Conservation (phyloP, 2,888 invertebrate species). For the Torymus texanus region DNA sequence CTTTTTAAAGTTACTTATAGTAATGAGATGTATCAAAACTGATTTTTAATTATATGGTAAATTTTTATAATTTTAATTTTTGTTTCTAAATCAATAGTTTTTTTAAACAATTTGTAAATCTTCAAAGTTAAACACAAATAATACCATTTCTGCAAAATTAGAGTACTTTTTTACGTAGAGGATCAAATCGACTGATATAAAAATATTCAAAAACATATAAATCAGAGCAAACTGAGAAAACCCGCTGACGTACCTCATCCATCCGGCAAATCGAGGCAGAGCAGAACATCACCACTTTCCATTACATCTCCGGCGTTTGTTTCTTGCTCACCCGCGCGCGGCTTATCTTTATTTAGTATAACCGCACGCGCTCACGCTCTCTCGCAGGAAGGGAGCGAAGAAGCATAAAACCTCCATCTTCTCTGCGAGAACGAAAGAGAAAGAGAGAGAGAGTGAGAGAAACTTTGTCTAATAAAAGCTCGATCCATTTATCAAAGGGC, state of each 20-base stretch:
- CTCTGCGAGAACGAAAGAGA: not conserved
- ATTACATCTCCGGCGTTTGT: constrained; percentile 29
- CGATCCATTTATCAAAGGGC: constrained; percentile 72
- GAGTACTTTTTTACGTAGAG: too few species aligned
- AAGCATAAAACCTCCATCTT: not conserved
- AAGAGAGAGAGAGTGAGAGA: constrained; percentile 48
- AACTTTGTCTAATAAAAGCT: constrained; percentile 72
- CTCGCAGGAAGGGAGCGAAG: not conserved
- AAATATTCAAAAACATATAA: too few species aligned
- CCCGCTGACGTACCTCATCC: not conserved
- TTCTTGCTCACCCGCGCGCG: constrained; percentile 42
- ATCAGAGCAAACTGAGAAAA: not conserved
- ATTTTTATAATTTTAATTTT: too few species aligned
- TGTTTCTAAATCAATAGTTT: too few species aligned
- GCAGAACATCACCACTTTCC: constrained; percentile 10
- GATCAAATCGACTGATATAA: too few species aligned
- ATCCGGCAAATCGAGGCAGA: constrained; percentile 29
- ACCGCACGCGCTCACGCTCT: constrained; percentile 56
- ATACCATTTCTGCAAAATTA: too few species aligned
- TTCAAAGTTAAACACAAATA: too few species aligned
- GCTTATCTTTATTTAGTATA: constrained; percentile 69
- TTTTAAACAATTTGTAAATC: too few species aligned
- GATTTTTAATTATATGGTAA: too few species aligned
- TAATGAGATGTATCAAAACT: too few species aligned
- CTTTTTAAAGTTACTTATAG: too few species aligned